Conservation (phyloP, 2,888 invertebrate species). For the Diaprepes abbreviatus region DNA sequence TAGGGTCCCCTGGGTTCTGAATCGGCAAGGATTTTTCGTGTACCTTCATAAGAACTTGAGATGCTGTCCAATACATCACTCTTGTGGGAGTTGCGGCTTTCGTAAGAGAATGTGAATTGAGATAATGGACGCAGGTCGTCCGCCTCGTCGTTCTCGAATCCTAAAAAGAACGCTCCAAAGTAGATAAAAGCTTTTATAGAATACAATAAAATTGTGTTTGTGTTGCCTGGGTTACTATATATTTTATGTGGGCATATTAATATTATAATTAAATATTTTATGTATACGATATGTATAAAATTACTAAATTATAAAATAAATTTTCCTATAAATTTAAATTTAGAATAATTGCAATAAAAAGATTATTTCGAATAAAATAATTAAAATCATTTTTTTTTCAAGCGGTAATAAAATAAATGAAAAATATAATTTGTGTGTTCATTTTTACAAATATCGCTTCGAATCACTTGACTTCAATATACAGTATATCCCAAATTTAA, state of each 20-base stretch:
- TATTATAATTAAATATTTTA: too few species aligned
- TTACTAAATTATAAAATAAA: too few species aligned
- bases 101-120: slow-evolving; percentile 59
- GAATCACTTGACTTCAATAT: too few species aligned
- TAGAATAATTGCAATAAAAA: too few species aligned
- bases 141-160: slow-evolving; percentile 32
- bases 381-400: too few species aligned
- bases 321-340: too few species aligned
- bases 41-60: slow-evolving; percentile 67
- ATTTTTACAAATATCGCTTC: too few species aligned
- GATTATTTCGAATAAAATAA: too few species aligned
- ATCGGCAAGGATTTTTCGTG: slow-evolving; percentile 68
- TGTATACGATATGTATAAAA: too few species aligned
- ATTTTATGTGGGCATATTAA: slow-evolving; percentile 9
- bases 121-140: slow-evolving; percentile 48
- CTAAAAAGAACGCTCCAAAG: slow-evolving; percentile 38
- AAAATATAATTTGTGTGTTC: too few species aligned
- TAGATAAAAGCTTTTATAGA: slow-evolving; percentile 46
- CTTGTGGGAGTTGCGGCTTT: slow-evolving; percentile 60
- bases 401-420: too few species aligned
- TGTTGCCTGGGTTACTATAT: slow-evolving; percentile 16
- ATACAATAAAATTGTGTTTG: slow-evolving; percentile 25
- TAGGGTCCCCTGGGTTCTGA: slow-evolving; percentile 68
- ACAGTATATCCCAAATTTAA: too few species aligned
- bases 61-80: slow-evolving; percentile 67